Percentiles rank a stretch among this genome's conserved stretches.
Evolutionary conservation across 2,888 invertebrate species (phyloP).

Genomic region (Strigamia crassipes): DNA sequence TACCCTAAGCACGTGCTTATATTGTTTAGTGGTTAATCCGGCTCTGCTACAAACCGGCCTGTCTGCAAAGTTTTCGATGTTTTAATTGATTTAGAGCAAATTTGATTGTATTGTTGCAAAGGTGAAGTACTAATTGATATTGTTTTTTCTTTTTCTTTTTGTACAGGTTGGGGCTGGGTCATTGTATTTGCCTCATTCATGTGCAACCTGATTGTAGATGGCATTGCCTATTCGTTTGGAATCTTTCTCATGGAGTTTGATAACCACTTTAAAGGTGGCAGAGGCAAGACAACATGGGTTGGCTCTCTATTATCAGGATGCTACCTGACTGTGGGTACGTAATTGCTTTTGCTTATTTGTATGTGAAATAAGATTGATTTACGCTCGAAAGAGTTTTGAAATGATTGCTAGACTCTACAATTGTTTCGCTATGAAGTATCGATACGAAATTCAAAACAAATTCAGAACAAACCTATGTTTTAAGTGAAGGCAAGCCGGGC

Average conservation of each 20-base stretch:
- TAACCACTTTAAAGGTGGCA: conserved; percentile 79
- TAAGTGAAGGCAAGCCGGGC: no score
- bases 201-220: conserved; percentile 98
- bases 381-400: no score
- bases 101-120: no score
- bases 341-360: not conserved
- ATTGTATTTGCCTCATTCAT: conserved; percentile 95
- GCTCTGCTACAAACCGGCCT: no score
- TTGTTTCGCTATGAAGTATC: no score
- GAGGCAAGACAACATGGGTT: conserved; percentile 88
- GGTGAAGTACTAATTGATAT: not conserved
- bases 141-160: conserved; percentile 1
- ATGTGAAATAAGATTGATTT: not conserved
- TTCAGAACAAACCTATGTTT: no score
- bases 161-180: conserved; percentile 85
- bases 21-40: no score
- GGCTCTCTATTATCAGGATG: conserved; percentile 93
- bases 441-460: no score
- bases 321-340: conserved; percentile 87
- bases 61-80: no score
- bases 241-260: conserved; percentile 84
- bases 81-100: no score
- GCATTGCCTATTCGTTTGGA: conserved; percentile 97
- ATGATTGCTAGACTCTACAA: no score
- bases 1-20: no score